phyloP scores from a whole-genome alignment of 2,797 vertebrate genomes.

The Sebastes melanostomus region DNA sequence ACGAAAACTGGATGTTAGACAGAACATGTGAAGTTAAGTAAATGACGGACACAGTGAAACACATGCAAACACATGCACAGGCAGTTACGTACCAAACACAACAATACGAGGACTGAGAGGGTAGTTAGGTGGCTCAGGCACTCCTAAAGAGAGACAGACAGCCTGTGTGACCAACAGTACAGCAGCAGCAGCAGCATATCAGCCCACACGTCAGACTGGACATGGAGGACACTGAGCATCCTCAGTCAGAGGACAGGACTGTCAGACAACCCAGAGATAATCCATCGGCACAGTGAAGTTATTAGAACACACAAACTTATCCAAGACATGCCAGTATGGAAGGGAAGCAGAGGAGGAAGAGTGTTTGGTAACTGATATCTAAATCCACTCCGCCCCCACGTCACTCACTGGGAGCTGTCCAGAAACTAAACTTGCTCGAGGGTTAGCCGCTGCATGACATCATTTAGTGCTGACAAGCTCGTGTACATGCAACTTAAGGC shows the following conservation, averaged over 20 bases:
- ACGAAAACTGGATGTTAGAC: not conserved
- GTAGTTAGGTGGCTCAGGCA: slow-evolving; percentile 80
- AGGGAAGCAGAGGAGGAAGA: slow-evolving; percentile 75
- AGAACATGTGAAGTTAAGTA: not conserved
- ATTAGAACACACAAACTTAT: slow-evolving; percentile 23
- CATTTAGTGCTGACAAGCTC: slow-evolving; percentile 11
- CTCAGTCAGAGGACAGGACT: slow-evolving; percentile 44
- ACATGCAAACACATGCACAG: slow-evolving; percentile 43
- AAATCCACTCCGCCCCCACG: slow-evolving; percentile 11
- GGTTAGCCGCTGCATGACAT: slow-evolving; percentile 42
- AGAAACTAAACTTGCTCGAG: slow-evolving; percentile 30
- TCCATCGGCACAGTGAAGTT: not conserved
- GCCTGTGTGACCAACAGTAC: slow-evolving; percentile 70
- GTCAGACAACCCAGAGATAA: slow-evolving; percentile 11
- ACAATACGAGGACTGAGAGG: slow-evolving; percentile 86
- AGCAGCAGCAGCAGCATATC: slow-evolving; percentile 62
- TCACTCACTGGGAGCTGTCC: slow-evolving; percentile 41
- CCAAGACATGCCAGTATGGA: slow-evolving; percentile 53
- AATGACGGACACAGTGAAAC: slow-evolving; percentile 21
- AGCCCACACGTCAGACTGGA: slow-evolving; percentile 37
- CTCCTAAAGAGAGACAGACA: slow-evolving; percentile 82
- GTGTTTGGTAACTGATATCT: slow-evolving; percentile 69
- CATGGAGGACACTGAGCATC: slow-evolving; percentile 42
- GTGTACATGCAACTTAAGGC: not conserved
- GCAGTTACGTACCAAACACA: slow-evolving; percentile 85